phyloP scores from a whole-genome alignment of 2,888 invertebrate species.

The Diadromus collaris region DNA sequence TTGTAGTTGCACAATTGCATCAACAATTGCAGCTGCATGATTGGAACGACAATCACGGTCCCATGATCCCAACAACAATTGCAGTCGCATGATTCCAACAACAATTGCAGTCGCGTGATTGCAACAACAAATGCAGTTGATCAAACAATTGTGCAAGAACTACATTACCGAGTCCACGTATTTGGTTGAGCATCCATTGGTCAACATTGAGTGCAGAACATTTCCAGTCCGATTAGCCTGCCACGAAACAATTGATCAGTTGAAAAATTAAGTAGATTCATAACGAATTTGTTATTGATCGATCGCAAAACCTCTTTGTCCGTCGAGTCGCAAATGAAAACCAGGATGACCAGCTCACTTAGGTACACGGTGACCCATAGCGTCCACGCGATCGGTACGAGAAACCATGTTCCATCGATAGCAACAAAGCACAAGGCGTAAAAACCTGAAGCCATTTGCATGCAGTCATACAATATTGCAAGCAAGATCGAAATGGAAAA shows the following conservation, averaged over 20 bases:
- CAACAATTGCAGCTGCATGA: neutral
- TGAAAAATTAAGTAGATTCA: neutral
- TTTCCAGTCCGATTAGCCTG: slow-evolving; percentile 46
- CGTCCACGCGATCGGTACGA: neutral
- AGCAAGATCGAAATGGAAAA: slow-evolving; percentile 44
- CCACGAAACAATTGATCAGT: neutral
- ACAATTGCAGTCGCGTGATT: neutral
- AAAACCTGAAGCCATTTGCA: slow-evolving; percentile 40
- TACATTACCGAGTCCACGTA: slow-evolving; percentile 31
- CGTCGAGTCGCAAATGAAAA: slow-evolving; percentile 37
- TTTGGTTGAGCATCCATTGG: slow-evolving; percentile 12
- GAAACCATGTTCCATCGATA: neutral
- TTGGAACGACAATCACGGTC: neutral
- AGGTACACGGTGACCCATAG: slow-evolving; percentile 44
- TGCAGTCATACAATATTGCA: slow-evolving; percentile 30
- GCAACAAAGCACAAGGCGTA: slow-evolving; percentile 34
- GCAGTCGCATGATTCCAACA: neutral
- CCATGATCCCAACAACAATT: neutral
- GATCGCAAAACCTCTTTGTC: slow-evolving; percentile 38
- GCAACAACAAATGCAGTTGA: neutral
- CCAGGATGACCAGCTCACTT: slow-evolving; percentile 34
- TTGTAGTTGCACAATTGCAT: neutral
- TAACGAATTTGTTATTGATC: neutral
- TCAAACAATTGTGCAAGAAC: neutral
- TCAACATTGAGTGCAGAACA: slow-evolving; percentile 38